Evolutionary conservation across 2,888 invertebrate species (phyloP).

Genomic region (Apamea monoglypha): DNA sequence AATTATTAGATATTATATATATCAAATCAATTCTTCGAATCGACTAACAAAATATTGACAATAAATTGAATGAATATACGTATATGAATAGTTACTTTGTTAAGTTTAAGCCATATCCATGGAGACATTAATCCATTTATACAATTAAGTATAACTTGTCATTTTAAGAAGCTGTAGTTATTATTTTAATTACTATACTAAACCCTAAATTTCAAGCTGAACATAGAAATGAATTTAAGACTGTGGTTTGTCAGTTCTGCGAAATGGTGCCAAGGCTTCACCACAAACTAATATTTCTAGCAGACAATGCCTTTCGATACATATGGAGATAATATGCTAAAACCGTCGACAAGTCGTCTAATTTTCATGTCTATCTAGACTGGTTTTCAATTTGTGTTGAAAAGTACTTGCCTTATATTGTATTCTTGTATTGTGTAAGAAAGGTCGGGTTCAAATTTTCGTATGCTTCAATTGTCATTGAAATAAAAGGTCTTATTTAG

Average conservation of each 20-base stretch:
- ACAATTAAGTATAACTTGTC: not conserved
- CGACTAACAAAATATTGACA: slow-evolving; percentile 2
- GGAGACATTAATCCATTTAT: not conserved
- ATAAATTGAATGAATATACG: not conserved
- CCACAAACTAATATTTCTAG: slow-evolving; percentile 49
- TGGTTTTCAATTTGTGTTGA: slow-evolving; percentile 52
- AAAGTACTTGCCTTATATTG: slow-evolving; percentile 26
- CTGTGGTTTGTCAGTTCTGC: slow-evolving; percentile 38
- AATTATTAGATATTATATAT: no score
- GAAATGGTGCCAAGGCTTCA: slow-evolving; percentile 57
- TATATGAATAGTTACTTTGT: not conserved
- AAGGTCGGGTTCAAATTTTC: slow-evolving; percentile 4
- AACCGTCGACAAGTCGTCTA: slow-evolving; percentile 55
- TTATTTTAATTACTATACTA: slow-evolving; percentile 18
- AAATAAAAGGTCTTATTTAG: slow-evolving; percentile 17
- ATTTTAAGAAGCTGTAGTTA: not conserved
- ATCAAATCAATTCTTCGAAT: slow-evolving; percentile 18
- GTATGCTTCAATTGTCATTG: slow-evolving; percentile 16
- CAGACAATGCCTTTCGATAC: slow-evolving; percentile 63
- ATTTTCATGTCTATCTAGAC: slow-evolving; percentile 64
- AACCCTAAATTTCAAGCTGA: slow-evolving; percentile 27
- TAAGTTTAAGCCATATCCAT: not conserved
- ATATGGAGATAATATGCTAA: slow-evolving; percentile 64
- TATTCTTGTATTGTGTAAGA: slow-evolving; percentile 21
- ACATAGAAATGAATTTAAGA: slow-evolving; percentile 53